Evolutionary conservation across 2,888 invertebrate genomes (phyloP).

Genomic region (Patella pellucida): DNA sequence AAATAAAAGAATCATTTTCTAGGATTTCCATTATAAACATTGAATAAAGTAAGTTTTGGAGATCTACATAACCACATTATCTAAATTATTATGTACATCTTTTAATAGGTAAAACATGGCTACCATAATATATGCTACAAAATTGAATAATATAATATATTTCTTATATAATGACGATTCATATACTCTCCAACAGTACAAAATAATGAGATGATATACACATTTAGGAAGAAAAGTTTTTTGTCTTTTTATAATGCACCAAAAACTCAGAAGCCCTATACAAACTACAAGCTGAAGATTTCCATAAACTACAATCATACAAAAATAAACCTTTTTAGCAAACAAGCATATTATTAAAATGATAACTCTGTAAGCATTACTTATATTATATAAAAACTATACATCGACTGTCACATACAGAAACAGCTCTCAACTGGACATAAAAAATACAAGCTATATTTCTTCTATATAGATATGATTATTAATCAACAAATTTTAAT

Average conservation of each 20-base stretch:
- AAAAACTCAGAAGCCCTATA: slow-evolving; percentile 11
- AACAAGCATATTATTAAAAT: background rate
- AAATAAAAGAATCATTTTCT: slow-evolving; percentile 11
- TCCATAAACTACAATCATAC: slow-evolving; percentile 4
- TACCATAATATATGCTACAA: slow-evolving; percentile 23
- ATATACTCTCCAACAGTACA: slow-evolving; percentile 10
- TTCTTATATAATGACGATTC: slow-evolving; percentile 6
- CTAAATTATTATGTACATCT: slow-evolving; percentile 23
- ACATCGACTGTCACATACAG: background rate
- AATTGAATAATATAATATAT: slow-evolving; percentile 7
- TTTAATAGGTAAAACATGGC: slow-evolving; percentile 21
- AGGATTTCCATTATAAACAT: slow-evolving; percentile 12
- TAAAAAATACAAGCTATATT: slow-evolving; percentile 6
- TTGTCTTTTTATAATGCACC: slow-evolving; percentile 9
- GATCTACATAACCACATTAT: slow-evolving; percentile 21
- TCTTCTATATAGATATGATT: slow-evolving; percentile 10
- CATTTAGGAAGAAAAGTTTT: background rate
- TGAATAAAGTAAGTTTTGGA: slow-evolving; percentile 15
- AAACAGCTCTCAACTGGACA: slow-evolving; percentile 3
- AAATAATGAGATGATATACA: slow-evolving; percentile 1
- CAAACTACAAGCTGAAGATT: slow-evolving; percentile 6
- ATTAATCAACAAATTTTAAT: slow-evolving; percentile 6
- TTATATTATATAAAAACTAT: slow-evolving; percentile 6
- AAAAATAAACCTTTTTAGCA: slow-evolving; percentile 12
- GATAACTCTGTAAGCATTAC: slow-evolving; percentile 1